Percentiles rank a stretch among this genome's conserved stretches.
These are phyloP conservation scores for Cotesia typhae DNA, from an alignment of 1,140 invertebrate species.

Conservation along the genomic window DNA sequence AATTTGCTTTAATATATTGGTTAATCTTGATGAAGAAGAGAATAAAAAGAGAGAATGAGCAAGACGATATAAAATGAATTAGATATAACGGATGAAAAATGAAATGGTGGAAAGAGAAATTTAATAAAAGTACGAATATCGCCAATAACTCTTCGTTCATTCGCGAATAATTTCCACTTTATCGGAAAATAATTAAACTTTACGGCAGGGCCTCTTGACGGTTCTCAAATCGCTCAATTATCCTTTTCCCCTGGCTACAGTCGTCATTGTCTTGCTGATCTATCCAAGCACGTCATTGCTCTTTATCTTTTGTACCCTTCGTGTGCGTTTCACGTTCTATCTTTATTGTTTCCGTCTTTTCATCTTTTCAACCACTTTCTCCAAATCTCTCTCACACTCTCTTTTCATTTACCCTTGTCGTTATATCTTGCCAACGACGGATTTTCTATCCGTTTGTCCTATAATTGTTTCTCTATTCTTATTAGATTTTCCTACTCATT, in stretches of 20 bases:
- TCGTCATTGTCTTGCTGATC: constrained; percentile 18
- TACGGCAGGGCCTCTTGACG: constrained; percentile 51
- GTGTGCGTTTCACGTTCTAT: not conserved
- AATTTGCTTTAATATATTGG: no score
- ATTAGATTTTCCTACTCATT: not conserved
- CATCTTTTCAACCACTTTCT: constrained; percentile 24
- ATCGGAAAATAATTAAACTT: constrained; percentile 67
- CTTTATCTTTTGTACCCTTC: constrained; percentile 22
- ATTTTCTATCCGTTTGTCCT: constrained; percentile 28
- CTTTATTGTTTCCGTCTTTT: constrained; percentile 34
- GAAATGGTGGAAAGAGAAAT: constrained; percentile 50
- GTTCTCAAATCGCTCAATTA: constrained; percentile 64
- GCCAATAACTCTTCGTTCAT: constrained; percentile 63
- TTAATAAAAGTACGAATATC: constrained; percentile 68
- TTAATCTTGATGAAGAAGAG: constrained; percentile 16
- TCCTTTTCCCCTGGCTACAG: constrained; percentile 50
- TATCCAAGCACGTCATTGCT: constrained; percentile 19
- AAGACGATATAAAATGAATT: constrained; percentile 31
- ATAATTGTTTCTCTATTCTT: constrained; percentile 29
- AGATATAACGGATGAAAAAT: constrained; percentile 44
- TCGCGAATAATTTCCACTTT: constrained; percentile 65
- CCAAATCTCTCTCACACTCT: not conserved
- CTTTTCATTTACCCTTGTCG: not conserved
- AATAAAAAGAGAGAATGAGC: constrained; percentile 9
- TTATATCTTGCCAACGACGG: not conserved